These are phyloP conservation scores for Corythornis vintsioides DNA, from an alignment of 2,113 vertebrate species.

Conservation along the genomic window DNA sequence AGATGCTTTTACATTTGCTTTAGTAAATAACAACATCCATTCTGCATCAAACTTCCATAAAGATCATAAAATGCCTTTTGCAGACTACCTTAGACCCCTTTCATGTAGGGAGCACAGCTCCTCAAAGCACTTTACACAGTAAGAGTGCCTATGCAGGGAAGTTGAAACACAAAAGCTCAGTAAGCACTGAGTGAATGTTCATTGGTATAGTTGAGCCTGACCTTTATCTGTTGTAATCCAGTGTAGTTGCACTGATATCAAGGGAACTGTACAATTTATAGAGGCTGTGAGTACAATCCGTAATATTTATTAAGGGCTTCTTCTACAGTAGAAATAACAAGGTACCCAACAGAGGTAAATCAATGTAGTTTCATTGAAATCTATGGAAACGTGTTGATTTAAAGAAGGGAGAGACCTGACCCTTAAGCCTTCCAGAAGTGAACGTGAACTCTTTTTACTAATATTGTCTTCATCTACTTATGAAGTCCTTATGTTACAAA, in stretches of 20 bases:
- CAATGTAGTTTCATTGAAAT: background rate
- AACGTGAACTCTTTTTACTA: background rate
- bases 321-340: background rate
- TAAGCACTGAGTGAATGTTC: background rate
- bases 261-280: background rate
- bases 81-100: background rate
- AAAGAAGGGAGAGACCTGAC: background rate
- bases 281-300: background rate
- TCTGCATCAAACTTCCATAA: background rate
- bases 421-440: background rate
- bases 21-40: background rate
- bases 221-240: background rate
- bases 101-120: background rate
- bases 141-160: background rate
- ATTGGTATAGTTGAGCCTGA: background rate
- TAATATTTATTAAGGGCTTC: conserved; percentile 21
- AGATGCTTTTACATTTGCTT: background rate
- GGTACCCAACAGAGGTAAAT: background rate
- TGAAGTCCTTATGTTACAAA: background rate
- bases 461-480: background rate
- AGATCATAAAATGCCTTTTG: background rate
- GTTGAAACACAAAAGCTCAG: background rate
- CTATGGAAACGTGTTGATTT: background rate
- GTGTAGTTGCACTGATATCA: background rate
- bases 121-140: background rate